phyloP scores from a whole-genome alignment of 2,113 vertebrate species.

The Ranitomeya variabilis region DNA sequence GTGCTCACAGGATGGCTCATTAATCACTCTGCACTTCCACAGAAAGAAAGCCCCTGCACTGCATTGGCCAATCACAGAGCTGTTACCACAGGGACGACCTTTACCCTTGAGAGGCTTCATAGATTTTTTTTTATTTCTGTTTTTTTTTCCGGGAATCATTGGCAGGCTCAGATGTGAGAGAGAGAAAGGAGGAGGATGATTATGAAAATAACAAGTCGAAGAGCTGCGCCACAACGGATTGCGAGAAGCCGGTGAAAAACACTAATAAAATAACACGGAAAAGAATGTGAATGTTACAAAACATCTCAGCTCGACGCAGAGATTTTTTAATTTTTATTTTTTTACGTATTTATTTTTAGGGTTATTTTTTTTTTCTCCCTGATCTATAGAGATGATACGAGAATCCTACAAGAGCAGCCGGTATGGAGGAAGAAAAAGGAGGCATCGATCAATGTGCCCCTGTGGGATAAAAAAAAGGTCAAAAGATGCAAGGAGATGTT shows the following conservation, averaged over 20 bases:
- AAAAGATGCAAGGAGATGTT: slow-evolving; percentile 32
- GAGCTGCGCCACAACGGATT: slow-evolving; percentile 14
- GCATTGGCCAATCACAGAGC: slow-evolving; percentile 68
- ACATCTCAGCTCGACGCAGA: background rate
- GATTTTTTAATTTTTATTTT: background rate
- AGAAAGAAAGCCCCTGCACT: slow-evolving; percentile 67
- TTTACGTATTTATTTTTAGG: background rate
- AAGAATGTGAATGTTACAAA: slow-evolving; percentile 12
- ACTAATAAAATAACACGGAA: background rate
- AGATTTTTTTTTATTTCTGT: slow-evolving; percentile 66
- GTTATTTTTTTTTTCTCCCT: background rate
- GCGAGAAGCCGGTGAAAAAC: slow-evolving; percentile 5
- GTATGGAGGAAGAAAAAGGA: slow-evolving; percentile 36
- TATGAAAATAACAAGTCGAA: slow-evolving; percentile 53
- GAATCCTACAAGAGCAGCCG: background rate
- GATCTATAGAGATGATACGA: background rate
- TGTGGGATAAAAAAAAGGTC: slow-evolving; percentile 44
- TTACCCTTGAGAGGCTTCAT: slow-evolving; percentile 73
- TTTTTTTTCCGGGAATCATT: slow-evolving; percentile 63
- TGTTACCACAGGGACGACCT: slow-evolving; percentile 83
- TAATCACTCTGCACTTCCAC: slow-evolving; percentile 69
- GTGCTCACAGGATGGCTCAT: slow-evolving; percentile 63
- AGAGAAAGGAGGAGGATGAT: background rate
- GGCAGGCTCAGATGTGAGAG: slow-evolving; percentile 60
- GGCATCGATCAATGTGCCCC: slow-evolving; percentile 48